Base-by-base conservation (phyloP, 2,113 vertebrate genomes). In the Falcunculus frontatus region DNA sequence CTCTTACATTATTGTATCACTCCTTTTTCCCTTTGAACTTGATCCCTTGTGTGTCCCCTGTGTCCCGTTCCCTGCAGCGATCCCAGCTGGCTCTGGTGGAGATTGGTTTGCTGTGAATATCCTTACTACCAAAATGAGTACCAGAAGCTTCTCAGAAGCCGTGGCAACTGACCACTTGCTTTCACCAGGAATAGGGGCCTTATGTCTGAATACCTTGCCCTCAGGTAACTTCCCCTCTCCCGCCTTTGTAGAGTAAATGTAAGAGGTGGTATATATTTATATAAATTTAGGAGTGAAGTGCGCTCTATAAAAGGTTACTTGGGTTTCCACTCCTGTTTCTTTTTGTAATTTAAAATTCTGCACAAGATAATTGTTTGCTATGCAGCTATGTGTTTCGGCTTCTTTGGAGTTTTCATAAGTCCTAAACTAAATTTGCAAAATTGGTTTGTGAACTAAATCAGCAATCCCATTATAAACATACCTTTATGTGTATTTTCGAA, bases 21-120 rank as follows among this genome's bases (percentile, higher is more conserved):
- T 97, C 97, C 97, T 98, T 96, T 97, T 95, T 97, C 95, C 97
- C 97, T 97, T 97, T 96, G 96, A 97, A 95, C 96, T 97, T 95
- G 97, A 93, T 97, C 97, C 96, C 96, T 97, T 97, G 95, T 95
- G 95, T 96, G 83, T 91, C 97, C 97, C 96, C 96, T 79, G 96
- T 97, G 96, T 92, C 97, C 97, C 96, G 4, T 97, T 97, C 97
- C 97, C 97, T 98, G 83, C 98, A 98, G 98, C 59, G 81, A 78
- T 95, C 96, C 96, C 95, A 98, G 97, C 96, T 98, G 97, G 96
- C 97, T 98, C 67, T 97, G 96, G 97, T 98, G 98, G 97, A 98
- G 96, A 95, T 96, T 95, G 97, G 65, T 97, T 97, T 96, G 96
- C 97, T 97, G 96, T 96, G 97, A 97, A 95, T 97, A 94, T 94